These are phyloP conservation scores for Petrocephalus sullivani DNA, from an alignment of 2,797 vertebrate species.

Conservation along the genomic window DNA sequence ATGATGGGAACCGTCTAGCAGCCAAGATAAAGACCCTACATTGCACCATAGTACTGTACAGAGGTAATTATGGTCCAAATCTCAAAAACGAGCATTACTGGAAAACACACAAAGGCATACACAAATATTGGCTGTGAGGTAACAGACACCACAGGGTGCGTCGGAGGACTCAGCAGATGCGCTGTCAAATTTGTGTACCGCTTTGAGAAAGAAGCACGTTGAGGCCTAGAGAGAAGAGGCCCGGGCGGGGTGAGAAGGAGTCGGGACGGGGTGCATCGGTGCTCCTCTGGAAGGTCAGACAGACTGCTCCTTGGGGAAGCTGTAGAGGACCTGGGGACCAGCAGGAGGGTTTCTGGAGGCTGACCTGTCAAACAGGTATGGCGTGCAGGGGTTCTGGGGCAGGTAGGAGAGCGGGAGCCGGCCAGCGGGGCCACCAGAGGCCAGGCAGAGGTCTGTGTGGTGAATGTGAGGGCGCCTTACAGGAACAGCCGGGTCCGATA, in stretches of 20 bases:
- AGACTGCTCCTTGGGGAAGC: constrained; percentile 75
- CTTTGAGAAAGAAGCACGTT: neutral
- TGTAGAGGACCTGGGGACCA: constrained; percentile 60
- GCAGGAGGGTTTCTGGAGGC: constrained; percentile 64
- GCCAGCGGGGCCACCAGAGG: constrained; percentile 56
- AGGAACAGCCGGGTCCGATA: constrained; percentile 71
- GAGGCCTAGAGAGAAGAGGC: neutral
- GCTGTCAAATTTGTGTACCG: neutral
- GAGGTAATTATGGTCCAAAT: constrained; percentile 47
- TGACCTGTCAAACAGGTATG: constrained; percentile 55
- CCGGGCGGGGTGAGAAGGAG: neutral
- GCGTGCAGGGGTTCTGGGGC: constrained; percentile 69
- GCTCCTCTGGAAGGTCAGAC: constrained; percentile 50
- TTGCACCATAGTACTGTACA: constrained; percentile 47
- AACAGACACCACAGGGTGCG: constrained; percentile 43
- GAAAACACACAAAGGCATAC: constrained; percentile 50
- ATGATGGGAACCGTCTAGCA: constrained; percentile 41
- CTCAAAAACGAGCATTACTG: constrained; percentile 35
- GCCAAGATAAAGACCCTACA: constrained; percentile 39
- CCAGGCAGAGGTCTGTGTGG: constrained; percentile 61
- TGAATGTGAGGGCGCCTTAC: constrained; percentile 66
- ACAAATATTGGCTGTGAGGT: constrained; percentile 37
- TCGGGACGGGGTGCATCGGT: neutral
- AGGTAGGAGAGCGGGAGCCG: constrained; percentile 62
- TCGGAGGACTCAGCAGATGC: constrained; percentile 20